A percentile compares a stretch with the other conserved stretches of the same genome.
phyloP scores from a whole-genome alignment of 1,140 invertebrate species.

The Bactericera cockerelli region DNA sequence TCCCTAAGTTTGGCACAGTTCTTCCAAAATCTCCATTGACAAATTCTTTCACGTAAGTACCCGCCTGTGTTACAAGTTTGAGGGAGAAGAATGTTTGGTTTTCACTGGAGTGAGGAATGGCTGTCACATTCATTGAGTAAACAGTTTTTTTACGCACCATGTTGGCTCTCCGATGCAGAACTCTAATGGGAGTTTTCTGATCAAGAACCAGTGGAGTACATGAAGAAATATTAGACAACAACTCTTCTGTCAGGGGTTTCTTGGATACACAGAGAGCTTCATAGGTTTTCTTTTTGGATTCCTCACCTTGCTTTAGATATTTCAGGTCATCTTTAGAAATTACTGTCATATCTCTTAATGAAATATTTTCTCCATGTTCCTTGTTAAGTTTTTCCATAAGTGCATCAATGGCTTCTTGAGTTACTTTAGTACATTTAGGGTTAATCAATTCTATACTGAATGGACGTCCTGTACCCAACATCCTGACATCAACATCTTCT shows the following conservation, averaged over 20 bases:
- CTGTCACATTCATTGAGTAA: constrained; percentile 37
- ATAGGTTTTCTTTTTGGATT: constrained; percentile 71
- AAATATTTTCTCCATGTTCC: constrained; percentile 38
- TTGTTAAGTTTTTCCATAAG: constrained; percentile 46
- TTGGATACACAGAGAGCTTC: constrained; percentile 51
- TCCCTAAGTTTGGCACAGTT: constrained; percentile 54
- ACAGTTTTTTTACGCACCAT: constrained; percentile 45
- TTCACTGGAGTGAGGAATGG: constrained; percentile 2
- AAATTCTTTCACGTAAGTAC: constrained; percentile 95
- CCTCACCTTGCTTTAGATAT: constrained; percentile 70
- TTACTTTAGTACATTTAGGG: constrained; percentile 40
- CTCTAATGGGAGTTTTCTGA: constrained; percentile 70
- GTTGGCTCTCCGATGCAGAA: constrained; percentile 64
- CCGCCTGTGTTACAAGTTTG: constrained; percentile 69
- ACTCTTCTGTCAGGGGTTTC: constrained; percentile 36
- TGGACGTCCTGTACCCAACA: constrained; percentile 68
- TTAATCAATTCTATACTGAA: constrained; percentile 71
- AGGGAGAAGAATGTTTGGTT: constrained; percentile 29
- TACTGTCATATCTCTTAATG: constrained; percentile 44
- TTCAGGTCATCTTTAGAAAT: constrained; percentile 46
- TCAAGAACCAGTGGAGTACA: constrained; percentile 35
- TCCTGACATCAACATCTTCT: constrained; percentile 87
- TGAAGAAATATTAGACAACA: constrained; percentile 23
- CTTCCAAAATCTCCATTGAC: constrained; percentile 88
- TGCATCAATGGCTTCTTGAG: constrained; percentile 31